These are phyloP conservation scores for Alca torda DNA, from an alignment of 2,797 vertebrate species.

Conservation along the genomic window DNA sequence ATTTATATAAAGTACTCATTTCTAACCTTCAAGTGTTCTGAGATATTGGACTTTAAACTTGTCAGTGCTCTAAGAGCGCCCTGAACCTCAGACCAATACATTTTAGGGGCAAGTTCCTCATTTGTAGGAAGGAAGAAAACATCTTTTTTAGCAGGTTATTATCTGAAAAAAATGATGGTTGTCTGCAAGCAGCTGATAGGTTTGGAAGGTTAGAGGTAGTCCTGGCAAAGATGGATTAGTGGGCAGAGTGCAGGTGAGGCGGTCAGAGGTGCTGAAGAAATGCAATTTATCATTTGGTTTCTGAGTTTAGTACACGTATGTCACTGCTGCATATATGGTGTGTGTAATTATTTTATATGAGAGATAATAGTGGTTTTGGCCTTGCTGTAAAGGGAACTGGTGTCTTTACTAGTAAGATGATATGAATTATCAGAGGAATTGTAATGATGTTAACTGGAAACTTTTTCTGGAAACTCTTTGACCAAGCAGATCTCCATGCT, in stretches of 20 bases:
- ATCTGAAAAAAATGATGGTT: constrained; percentile 57
- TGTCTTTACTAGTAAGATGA: background rate
- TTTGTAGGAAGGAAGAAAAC: constrained; percentile 45
- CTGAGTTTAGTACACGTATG: background rate
- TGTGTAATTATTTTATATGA: background rate
- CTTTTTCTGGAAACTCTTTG: background rate
- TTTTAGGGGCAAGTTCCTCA: constrained; percentile 28
- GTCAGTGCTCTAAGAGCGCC: background rate
- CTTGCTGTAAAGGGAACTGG: background rate
- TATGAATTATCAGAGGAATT: background rate
- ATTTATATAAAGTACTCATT: background rate
- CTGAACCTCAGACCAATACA: constrained; percentile 1
- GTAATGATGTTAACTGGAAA: background rate
- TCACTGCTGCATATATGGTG: background rate
- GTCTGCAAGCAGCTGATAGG: constrained; percentile 49
- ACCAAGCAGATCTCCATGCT: background rate
- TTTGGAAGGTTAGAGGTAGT: constrained; percentile 58
- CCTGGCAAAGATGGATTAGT: constrained; percentile 64
- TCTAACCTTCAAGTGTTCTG: background rate
- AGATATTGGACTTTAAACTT: constrained; percentile 30
- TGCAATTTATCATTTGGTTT: constrained; percentile 52
- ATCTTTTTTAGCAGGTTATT: constrained; percentile 54
- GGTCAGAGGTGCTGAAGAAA: constrained; percentile 22
- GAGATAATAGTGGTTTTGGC: background rate
- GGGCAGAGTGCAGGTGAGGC: constrained; percentile 46